phyloP scores from a whole-genome alignment of 2,888 invertebrate genomes.

The Cryptocephalus primarius region DNA sequence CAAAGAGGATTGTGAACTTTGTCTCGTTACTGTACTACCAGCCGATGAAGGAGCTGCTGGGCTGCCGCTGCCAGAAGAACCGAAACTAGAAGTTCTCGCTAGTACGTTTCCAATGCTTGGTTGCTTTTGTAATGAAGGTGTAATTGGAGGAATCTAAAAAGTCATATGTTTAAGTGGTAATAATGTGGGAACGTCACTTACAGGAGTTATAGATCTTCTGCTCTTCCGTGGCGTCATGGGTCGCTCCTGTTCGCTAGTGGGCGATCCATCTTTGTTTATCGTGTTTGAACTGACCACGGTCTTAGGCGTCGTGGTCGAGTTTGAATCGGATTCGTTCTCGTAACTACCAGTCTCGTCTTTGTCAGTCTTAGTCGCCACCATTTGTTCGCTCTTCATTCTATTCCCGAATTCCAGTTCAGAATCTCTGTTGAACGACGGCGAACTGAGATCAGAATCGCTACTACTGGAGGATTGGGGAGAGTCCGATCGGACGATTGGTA shows the following conservation, averaged over 20 bases:
- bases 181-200: slow-evolving; percentile 22
- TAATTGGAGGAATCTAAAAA: slow-evolving; percentile 42
- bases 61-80: slow-evolving; percentile 37
- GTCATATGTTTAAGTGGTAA: not conserved
- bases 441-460: slow-evolving; percentile 57
- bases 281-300: slow-evolving; percentile 51
- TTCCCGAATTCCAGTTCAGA: slow-evolving; percentile 52
- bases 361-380: slow-evolving; percentile 28
- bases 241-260: slow-evolving; percentile 46
- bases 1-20: slow-evolving; percentile 73
- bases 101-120: slow-evolving; percentile 50
- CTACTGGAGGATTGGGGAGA: slow-evolving; percentile 70
- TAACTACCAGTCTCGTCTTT: slow-evolving; percentile 51
- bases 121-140: slow-evolving; percentile 45
- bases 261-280: slow-evolving; percentile 41
- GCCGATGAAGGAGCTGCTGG: slow-evolving; percentile 26
- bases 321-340: slow-evolving; percentile 68
- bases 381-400: slow-evolving; percentile 33
- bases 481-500: slow-evolving; percentile 46
- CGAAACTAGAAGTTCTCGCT: slow-evolving; percentile 53
- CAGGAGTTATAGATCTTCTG: slow-evolving; percentile 36
- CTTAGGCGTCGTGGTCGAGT: slow-evolving; percentile 62
- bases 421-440: slow-evolving; percentile 57
- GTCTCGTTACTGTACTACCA: slow-evolving; percentile 44
- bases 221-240: slow-evolving; percentile 42